Conservation (phyloP, 1,140 invertebrate genomes). For the Neodiprion virginianus region DNA sequence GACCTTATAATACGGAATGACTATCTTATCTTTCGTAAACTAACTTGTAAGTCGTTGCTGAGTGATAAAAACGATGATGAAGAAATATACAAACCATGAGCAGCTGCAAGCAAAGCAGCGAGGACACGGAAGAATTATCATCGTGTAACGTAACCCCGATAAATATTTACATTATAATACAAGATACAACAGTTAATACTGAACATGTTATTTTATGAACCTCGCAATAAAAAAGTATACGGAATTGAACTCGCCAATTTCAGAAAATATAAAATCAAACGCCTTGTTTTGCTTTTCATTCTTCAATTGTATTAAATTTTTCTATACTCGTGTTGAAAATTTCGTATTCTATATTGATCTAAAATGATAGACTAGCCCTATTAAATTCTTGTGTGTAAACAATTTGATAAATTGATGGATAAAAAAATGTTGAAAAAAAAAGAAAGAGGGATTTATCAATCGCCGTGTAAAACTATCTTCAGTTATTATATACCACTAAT, state of each 20-base stretch:
- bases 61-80: background rate
- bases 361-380: background rate
- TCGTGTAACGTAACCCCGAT: no score
- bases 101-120: background rate
- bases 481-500: background rate
- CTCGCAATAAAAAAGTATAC: background rate
- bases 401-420: background rate
- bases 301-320: no score
- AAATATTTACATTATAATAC: background rate
- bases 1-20: no score
- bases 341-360: no score
- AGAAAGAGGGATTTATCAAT: no score
- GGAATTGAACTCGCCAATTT: background rate
- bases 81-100: background rate
- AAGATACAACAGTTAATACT: background rate
- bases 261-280: background rate
- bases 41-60: background rate
- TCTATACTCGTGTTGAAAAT: no score
- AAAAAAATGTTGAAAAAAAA: background rate
- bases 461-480: background rate
- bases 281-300: no score
- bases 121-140: background rate
- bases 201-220: background rate
- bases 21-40: background rate
- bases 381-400: background rate